Evolutionary conservation across 2,797 vertebrate genomes (phyloP).

Genomic region (Pogoniulus pusillus): DNA sequence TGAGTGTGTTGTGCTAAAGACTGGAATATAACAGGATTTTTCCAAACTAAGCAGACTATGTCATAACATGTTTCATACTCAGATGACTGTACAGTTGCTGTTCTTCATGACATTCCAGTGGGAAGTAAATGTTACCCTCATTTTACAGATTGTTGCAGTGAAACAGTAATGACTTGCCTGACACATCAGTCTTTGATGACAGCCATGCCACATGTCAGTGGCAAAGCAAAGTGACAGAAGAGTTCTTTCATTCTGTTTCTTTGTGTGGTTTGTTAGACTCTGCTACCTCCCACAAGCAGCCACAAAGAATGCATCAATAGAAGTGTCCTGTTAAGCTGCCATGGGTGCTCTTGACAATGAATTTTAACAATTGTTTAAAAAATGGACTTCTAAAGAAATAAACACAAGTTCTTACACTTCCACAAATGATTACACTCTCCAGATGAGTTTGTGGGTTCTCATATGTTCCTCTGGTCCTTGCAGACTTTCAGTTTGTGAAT

Average conservation of each 20-base stretch:
- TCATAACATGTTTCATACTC: conserved; percentile 1
- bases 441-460: background rate
- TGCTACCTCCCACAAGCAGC: conserved; percentile 29
- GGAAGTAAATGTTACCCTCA: conserved; percentile 27
- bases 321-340: background rate
- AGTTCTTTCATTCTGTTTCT: conserved; percentile 43
- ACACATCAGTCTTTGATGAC: conserved; percentile 49
- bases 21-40: background rate
- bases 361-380: background rate
- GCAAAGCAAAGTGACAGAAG: conserved; percentile 29
- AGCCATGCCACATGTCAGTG: conserved; percentile 36
- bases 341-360: background rate
- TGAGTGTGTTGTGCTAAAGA: background rate
- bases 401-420: background rate
- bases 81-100: conserved; percentile 16
- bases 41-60: conserved; percentile 6
- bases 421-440: background rate
- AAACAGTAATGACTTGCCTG: conserved; percentile 47
- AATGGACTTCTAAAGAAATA: background rate
- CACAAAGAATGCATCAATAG: background rate
- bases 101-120: conserved; percentile 32
- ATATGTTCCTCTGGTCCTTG: background rate
- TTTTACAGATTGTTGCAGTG: conserved; percentile 11
- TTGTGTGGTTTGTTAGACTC: conserved; percentile 43
- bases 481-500: background rate